These are phyloP conservation scores for Spilosoma lubricipeda DNA, from an alignment of 2,888 invertebrate genomes.

Conservation along the genomic window DNA sequence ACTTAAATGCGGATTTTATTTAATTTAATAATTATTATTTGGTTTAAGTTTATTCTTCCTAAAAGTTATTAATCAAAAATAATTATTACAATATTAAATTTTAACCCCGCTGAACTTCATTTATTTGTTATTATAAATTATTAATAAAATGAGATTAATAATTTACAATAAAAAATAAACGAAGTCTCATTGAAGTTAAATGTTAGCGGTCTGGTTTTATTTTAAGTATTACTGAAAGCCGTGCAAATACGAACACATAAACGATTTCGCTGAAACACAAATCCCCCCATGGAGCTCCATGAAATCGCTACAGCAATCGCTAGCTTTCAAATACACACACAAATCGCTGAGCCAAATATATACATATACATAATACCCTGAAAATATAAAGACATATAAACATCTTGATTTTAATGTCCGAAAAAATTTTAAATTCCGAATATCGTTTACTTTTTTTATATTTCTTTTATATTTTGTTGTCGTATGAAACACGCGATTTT, in stretches of 20 bases:
- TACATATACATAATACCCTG: conserved; percentile 38
- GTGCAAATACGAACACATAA: conserved; percentile 45
- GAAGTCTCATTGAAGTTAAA: background rate
- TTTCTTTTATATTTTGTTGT: background rate
- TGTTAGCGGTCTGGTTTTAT: background rate
- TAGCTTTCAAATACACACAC: conserved; percentile 32
- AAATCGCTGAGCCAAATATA: conserved; percentile 58
- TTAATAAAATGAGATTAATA: background rate
- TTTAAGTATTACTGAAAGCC: conserved; percentile 53
- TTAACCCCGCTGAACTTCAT: background rate
- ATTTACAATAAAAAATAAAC: background rate
- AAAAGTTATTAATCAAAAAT: background rate
- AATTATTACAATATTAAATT: background rate
- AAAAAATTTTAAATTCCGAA: conserved; percentile 15
- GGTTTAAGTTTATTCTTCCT: background rate
- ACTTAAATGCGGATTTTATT: background rate
- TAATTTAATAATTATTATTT: background rate
- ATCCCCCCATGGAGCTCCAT: conserved; percentile 76
- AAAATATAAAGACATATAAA: conserved; percentile 14
- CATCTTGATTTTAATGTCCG: conserved; percentile 11
- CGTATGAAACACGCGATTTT: background rate
- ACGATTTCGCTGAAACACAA: conserved; percentile 60
- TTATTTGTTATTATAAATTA: background rate
- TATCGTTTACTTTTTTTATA: background rate
- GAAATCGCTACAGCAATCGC: conserved; percentile 65